Evolutionary conservation across 2,113 vertebrate species (phyloP).

Genomic region (Polyodon spathula): DNA sequence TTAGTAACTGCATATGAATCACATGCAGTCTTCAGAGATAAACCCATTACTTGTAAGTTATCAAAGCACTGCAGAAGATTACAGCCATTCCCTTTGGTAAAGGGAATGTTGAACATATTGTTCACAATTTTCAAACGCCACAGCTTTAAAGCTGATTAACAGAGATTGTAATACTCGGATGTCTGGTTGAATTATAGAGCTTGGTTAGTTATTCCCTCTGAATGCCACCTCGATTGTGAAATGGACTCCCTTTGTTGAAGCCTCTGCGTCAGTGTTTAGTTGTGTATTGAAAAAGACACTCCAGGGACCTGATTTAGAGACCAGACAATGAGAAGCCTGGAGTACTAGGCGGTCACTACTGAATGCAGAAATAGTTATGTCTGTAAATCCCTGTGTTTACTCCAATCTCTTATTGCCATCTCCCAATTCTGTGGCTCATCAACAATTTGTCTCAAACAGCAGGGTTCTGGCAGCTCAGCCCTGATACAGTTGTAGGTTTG

Average conservation of each 20-base stretch:
- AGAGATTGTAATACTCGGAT: constrained; percentile 37
- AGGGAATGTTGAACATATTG: constrained; percentile 44
- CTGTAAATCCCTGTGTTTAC: constrained; percentile 27
- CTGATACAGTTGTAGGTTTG: too few relatives aligned
- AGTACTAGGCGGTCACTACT: constrained; percentile 30
- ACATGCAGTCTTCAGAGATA: constrained; percentile 49
- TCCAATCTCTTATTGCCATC: constrained; percentile 25
- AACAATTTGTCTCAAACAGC: constrained; percentile 12
- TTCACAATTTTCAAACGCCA: constrained; percentile 37
- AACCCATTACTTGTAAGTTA: constrained; percentile 51
- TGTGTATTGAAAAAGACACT: constrained; percentile 28
- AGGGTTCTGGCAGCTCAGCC: background rate
- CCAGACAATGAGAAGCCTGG: constrained; percentile 27
- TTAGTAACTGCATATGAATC: constrained; percentile 53
- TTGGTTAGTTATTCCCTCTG: constrained; percentile 30
- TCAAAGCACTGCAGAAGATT: constrained; percentile 52
- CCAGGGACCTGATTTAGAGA: constrained; percentile 19
- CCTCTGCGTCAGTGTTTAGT: constrained; percentile 40
- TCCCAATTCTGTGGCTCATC: constrained; percentile 29
- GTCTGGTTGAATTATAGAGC: constrained; percentile 42
- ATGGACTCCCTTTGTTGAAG: constrained; percentile 32
- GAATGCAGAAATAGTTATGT: constrained; percentile 28
- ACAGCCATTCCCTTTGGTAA: constrained; percentile 41
- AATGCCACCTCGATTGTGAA: constrained; percentile 29
- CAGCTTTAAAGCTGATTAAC: constrained; percentile 46